Percentiles rank a stretch among this genome's conserved stretches.
Evolutionary conservation across 1,140 invertebrate genomes (phyloP).

Genomic region (Apis laboriosa): DNA sequence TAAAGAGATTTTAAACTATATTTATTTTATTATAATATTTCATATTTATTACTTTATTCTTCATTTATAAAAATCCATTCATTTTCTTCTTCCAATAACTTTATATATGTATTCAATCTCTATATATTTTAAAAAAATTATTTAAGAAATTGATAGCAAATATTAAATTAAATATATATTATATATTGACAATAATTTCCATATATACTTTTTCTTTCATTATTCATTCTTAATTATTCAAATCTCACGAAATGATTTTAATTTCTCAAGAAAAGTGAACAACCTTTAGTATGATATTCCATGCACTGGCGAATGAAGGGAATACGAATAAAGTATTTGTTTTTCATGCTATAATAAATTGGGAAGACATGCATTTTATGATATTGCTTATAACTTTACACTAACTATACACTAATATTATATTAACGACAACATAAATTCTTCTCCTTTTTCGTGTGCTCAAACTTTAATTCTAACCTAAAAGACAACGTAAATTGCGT

Average conservation of each 20-base stretch:
- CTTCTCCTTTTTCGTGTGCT: conserved; percentile 10
- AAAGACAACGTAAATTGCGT: background rate
- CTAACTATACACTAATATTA: conserved; percentile 8
- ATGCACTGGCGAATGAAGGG: conserved; percentile 52
- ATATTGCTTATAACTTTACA: conserved; percentile 43
- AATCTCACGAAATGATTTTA: conserved; percentile 27
- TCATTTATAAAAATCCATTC: too few relatives aligned
- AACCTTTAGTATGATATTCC: conserved; percentile 51
- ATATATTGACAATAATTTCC: too few relatives aligned
- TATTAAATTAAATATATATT: too few relatives aligned
- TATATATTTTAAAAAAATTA: background rate
- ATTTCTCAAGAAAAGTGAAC: conserved; percentile 41
- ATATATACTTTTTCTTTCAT: background rate
- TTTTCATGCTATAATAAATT: conserved; percentile 56
- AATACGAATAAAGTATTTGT: conserved; percentile 59
- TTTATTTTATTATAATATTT: too few relatives aligned
- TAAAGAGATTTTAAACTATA: too few relatives aligned
- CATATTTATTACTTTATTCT: background rate
- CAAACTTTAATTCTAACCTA: background rate
- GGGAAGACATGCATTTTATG: conserved; percentile 50
- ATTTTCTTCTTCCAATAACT: background rate
- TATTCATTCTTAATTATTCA: background rate
- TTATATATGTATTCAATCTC: background rate
- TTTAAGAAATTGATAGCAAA: background rate
- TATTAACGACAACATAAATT: conserved; percentile 57